A percentile compares a stretch with the other conserved stretches of the same genome.
Evolutionary conservation across 2,888 invertebrate genomes (phyloP).

Genomic region (Sminthurides aquaticus): DNA sequence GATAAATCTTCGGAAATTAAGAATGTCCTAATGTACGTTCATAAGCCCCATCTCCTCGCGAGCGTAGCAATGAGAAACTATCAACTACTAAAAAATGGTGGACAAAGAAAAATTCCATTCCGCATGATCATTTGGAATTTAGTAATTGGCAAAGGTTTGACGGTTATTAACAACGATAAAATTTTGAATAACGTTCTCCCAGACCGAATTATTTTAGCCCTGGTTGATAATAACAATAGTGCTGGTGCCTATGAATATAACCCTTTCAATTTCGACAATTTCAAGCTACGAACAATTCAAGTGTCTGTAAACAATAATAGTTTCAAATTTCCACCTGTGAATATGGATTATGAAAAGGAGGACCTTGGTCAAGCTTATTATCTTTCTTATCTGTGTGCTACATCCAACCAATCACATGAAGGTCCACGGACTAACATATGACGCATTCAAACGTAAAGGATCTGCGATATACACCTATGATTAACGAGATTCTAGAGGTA

Average conservation of each 20-base stretch:
- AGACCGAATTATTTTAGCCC: not conserved
- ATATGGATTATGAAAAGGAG: not conserved
- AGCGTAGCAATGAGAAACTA: not conserved
- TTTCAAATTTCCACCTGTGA: not conserved
- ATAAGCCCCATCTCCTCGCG: not conserved
- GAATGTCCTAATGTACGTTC: not conserved
- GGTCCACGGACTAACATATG: not conserved
- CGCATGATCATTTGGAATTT: not conserved
- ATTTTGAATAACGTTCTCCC: not conserved
- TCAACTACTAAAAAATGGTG: not conserved
- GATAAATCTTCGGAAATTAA: not conserved
- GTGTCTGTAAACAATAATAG: not conserved
- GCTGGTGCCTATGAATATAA: not conserved
- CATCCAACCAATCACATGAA: not conserved
- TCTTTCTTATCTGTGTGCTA: not conserved
- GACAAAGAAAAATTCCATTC: not conserved
- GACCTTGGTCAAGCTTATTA: not conserved
- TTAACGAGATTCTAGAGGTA: not conserved
- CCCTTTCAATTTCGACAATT: not conserved
- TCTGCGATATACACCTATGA: not conserved
- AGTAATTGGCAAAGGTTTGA: not conserved
- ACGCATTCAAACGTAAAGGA: not conserved
- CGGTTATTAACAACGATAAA: not conserved
- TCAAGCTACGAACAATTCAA: not conserved
- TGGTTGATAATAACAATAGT: not conserved